phyloP scores from a whole-genome alignment of 2,797 vertebrate genomes.

The Peromyscus aztecus region DNA sequence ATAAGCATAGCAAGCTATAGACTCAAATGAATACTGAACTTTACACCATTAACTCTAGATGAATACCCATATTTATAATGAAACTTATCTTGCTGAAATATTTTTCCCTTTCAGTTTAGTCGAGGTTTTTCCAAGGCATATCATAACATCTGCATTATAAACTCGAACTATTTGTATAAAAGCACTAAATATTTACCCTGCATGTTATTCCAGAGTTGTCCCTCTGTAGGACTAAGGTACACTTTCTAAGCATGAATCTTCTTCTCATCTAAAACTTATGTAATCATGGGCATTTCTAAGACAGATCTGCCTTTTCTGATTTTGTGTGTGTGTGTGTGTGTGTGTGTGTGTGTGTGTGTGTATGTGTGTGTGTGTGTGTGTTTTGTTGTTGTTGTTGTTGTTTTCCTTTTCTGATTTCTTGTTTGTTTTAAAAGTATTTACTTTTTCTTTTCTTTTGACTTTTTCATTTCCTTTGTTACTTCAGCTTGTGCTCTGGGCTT shows the following conservation, averaged over 20 bases:
- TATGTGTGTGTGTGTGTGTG: background rate
- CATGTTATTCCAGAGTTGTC: background rate
- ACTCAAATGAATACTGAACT: slow-evolving; percentile 66
- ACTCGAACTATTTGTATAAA: background rate
- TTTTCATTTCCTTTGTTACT: accelerated
- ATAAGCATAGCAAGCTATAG: slow-evolving; percentile 62
- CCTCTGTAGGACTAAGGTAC: background rate
- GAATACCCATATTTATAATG: background rate
- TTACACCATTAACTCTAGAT: slow-evolving; percentile 56
- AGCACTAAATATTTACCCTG: background rate
- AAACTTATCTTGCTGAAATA: background rate
- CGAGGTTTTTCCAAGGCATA: background rate
- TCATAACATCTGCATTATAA: background rate
- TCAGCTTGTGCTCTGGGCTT: background rate
- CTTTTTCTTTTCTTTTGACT: no score
- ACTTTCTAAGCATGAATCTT: background rate
- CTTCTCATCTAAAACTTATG: background rate
- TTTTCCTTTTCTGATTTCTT: background rate
- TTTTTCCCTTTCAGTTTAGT: background rate
- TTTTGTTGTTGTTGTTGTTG: background rate
- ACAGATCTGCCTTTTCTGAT: background rate
- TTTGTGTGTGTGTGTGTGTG: background rate
- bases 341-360: background rate
- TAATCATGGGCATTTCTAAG: background rate
- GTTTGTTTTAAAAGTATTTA: background rate